These are phyloP conservation scores for Leptestheria dahalacensis DNA, from an alignment of 1,140 invertebrate species.

Conservation along the genomic window DNA sequence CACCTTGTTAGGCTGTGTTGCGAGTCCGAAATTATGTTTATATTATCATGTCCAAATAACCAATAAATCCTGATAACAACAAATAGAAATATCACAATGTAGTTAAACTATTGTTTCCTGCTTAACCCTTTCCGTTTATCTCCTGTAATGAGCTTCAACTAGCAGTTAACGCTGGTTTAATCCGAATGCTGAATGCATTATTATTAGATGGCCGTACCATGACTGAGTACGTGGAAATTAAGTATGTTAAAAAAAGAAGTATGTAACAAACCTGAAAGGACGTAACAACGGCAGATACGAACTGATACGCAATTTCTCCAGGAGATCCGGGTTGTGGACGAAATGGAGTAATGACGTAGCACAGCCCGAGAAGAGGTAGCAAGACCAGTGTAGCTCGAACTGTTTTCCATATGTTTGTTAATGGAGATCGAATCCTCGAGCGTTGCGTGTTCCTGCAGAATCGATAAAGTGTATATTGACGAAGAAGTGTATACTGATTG, in stretches of 20 bases:
- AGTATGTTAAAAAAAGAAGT: neutral
- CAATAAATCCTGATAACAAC: no score
- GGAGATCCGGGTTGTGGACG: slow-evolving; percentile 32
- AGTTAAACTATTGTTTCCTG: no score
- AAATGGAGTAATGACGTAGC: slow-evolving; percentile 37
- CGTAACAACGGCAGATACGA: slow-evolving; percentile 63
- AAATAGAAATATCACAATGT: no score
- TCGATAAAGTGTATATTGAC: neutral
- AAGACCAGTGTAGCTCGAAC: slow-evolving; percentile 39
- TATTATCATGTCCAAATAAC: no score
- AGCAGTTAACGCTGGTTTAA: no score
- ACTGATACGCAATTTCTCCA: slow-evolving; percentile 62
- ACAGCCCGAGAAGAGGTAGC: slow-evolving; percentile 39
- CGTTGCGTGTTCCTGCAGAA: neutral
- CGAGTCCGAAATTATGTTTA: no score
- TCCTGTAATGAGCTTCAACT: no score
- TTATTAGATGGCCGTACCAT: no score
- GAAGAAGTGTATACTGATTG: no score
- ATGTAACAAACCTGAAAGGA: slow-evolving; percentile 62
- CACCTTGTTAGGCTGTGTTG: no score
- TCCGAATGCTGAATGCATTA: no score
- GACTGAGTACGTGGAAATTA: neutral
- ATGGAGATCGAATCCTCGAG: neutral
- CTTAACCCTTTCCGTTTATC: no score
- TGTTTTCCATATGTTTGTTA: slow-evolving; percentile 22